These are phyloP conservation scores for Passer montanus DNA, from an alignment of 2,113 vertebrate genomes.

Conservation along the genomic window DNA sequence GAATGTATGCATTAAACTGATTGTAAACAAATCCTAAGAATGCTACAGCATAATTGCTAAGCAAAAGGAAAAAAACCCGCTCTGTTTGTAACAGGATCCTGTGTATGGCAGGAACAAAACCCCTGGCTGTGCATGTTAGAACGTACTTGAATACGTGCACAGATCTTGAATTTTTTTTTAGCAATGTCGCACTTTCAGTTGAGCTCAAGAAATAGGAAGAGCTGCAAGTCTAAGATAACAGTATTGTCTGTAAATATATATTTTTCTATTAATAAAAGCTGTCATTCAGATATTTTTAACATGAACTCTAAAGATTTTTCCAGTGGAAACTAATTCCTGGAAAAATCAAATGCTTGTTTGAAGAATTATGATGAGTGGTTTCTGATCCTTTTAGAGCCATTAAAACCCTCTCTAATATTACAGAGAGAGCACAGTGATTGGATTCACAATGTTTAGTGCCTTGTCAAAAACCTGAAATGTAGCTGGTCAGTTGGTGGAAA, in stretches of 20 bases:
- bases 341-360: constrained; percentile 52
- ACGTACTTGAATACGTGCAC: constrained; percentile 16
- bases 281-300: constrained; percentile 63
- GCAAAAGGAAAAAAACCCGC: constrained; percentile 64
- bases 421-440: constrained; percentile 50
- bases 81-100: constrained; percentile 42
- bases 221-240: constrained; percentile 63
- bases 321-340: constrained; percentile 49
- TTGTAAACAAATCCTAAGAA: constrained; percentile 53
- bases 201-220: constrained; percentile 60
- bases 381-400: constrained; percentile 58
- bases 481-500: constrained; percentile 13
- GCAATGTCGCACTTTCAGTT: constrained; percentile 68
- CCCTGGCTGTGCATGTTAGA: constrained; percentile 17
- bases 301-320: constrained; percentile 57
- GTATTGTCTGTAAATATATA: constrained; percentile 69
- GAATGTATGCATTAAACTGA: constrained; percentile 55
- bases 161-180: constrained; percentile 37
- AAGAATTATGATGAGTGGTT: constrained; percentile 44
- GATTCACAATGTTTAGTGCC: constrained; percentile 69
- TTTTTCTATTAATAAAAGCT: constrained; percentile 68
- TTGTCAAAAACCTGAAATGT: constrained; percentile 41
- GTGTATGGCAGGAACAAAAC: constrained; percentile 17
- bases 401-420: constrained; percentile 51
- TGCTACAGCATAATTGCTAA: constrained; percentile 66